These are phyloP conservation scores for Macaria liturata DNA, from an alignment of 2,888 invertebrate species.

Conservation along the genomic window DNA sequence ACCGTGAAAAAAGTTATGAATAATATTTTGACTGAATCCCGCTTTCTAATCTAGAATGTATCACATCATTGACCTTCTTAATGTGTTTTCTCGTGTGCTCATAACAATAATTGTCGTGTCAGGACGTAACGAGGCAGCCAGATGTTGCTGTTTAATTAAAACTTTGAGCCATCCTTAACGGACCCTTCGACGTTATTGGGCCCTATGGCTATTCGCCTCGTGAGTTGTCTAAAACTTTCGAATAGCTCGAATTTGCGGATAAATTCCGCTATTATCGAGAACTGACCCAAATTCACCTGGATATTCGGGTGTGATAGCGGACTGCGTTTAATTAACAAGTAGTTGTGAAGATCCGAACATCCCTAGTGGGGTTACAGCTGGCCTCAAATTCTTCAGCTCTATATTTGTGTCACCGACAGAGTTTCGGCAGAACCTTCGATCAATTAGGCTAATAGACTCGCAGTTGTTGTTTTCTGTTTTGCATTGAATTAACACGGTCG, in stretches of 20 bases:
- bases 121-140: slow-evolving; percentile 56
- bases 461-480: slow-evolving; percentile 14
- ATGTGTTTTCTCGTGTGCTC: slow-evolving; percentile 56
- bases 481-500: slow-evolving; percentile 6
- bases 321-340: slow-evolving; percentile 49
- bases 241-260: slow-evolving; percentile 45
- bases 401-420: slow-evolving; percentile 46
- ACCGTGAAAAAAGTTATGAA: too few relatives aligned
- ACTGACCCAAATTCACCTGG: slow-evolving; percentile 32
- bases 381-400: slow-evolving; percentile 40
- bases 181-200: slow-evolving; percentile 70
- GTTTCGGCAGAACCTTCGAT: slow-evolving; percentile 25
- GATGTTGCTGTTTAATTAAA: slow-evolving; percentile 80
- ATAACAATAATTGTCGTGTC: slow-evolving; percentile 70
- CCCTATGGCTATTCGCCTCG: slow-evolving; percentile 37
- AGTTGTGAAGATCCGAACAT: slow-evolving; percentile 43
- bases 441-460: slow-evolving; percentile 12
- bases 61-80: slow-evolving; percentile 30
- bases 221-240: slow-evolving; percentile 60
- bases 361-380: slow-evolving; percentile 33
- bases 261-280: slow-evolving; percentile 52
- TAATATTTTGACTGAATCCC: slow-evolving; percentile 4
- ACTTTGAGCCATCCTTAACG: slow-evolving; percentile 70
- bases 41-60: slow-evolving; percentile 1
- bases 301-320: slow-evolving; percentile 32